These are phyloP conservation scores for Antheraea yamamai DNA, from an alignment of 2,888 invertebrate genomes.

Conservation along the genomic window DNA sequence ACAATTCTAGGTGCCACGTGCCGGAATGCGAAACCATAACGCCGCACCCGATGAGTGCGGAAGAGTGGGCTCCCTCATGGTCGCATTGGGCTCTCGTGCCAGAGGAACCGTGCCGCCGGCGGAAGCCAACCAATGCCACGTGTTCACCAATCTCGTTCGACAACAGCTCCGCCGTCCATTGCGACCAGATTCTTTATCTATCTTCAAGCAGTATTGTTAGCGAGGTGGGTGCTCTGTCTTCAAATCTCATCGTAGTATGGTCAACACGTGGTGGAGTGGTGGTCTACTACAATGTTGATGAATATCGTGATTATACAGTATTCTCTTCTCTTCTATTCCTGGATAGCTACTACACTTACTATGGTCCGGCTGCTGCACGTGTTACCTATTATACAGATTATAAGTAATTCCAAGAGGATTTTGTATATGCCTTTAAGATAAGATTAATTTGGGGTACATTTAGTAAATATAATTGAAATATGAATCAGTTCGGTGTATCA, in stretches of 20 bases:
- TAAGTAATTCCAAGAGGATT: too few relatives aligned
- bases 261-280: not conserved
- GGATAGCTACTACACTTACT: too few relatives aligned
- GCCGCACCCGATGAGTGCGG: constrained; percentile 39
- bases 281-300: not conserved
- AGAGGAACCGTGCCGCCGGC: constrained; percentile 55
- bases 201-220: constrained; percentile 75
- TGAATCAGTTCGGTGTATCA: constrained; percentile 13
- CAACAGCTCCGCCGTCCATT: constrained; percentile 51
- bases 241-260: not conserved
- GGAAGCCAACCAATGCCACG: constrained; percentile 36
- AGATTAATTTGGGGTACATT: too few relatives aligned
- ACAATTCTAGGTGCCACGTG: constrained; percentile 66
- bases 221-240: constrained; percentile 62
- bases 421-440: too few relatives aligned
- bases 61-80: constrained; percentile 53
- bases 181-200: constrained; percentile 74
- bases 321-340: not conserved
- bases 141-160: constrained; percentile 65
- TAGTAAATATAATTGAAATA: too few relatives aligned
- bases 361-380: too few relatives aligned
- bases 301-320: not conserved
- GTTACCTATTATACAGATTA: too few relatives aligned
- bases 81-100: constrained; percentile 48
- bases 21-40: constrained; percentile 74